Evolutionary conservation across 1,140 invertebrate genomes (phyloP).

Genomic region (Conus ventricosus): DNA sequence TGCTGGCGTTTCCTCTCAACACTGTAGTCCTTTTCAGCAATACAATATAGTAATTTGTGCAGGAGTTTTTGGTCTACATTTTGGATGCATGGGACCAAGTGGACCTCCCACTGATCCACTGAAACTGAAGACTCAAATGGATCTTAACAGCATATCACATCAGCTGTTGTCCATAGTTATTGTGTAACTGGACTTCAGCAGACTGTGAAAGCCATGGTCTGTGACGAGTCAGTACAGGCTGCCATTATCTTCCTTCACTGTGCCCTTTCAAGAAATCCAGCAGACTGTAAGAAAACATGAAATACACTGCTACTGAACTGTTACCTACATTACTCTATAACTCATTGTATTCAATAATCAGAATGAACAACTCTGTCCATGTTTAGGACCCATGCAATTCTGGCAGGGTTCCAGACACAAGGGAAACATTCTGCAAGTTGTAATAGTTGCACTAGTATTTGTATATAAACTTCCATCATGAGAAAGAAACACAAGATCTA

Average conservation of each 20-base stretch:
- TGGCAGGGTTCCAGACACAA: neutral
- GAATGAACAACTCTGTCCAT: neutral
- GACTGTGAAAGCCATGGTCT: neutral
- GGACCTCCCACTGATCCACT: neutral
- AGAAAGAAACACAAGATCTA: constrained; percentile 28
- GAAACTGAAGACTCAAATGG: neutral
- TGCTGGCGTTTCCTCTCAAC: constrained; percentile 8
- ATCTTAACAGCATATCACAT: neutral
- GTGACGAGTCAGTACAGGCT: neutral
- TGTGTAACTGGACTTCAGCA: neutral
- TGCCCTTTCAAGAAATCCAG: too few relatives aligned
- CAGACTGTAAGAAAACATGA: too few relatives aligned
- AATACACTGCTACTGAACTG: neutral
- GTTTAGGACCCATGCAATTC: neutral
- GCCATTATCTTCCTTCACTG: neutral
- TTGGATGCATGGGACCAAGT: neutral
- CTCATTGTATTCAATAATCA: neutral
- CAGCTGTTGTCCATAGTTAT: neutral
- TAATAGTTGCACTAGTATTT: neutral
- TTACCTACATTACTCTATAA: neutral
- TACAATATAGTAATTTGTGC: neutral
- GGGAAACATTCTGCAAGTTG: neutral
- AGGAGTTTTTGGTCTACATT: neutral
- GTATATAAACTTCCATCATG: neutral
- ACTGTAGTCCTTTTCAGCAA: neutral